phyloP scores from a whole-genome alignment of 2,797 vertebrate species.

The Prunella strophiata region DNA sequence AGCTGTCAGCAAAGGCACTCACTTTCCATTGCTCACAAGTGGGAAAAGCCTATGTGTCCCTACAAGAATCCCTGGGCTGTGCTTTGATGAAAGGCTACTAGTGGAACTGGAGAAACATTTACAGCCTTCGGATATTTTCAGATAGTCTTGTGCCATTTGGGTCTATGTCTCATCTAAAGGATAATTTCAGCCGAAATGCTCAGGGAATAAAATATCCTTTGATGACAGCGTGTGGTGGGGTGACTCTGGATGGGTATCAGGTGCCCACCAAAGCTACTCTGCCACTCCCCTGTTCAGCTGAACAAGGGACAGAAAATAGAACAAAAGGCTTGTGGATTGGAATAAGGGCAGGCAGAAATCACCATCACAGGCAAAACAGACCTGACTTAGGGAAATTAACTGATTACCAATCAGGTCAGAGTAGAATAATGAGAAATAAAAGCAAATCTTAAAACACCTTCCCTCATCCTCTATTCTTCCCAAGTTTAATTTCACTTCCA shows the following conservation, averaged over 20 bases:
- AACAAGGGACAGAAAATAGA: not conserved
- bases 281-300: not conserved
- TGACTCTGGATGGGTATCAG: not conserved
- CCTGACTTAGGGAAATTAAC: not conserved
- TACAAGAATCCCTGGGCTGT: not conserved
- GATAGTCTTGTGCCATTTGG: not conserved
- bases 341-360: not conserved
- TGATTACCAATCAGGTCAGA: not conserved
- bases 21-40: not conserved
- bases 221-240: not conserved
- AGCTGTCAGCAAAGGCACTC: not conserved
- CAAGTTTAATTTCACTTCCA: not conserved
- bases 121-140: not conserved
- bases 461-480: not conserved
- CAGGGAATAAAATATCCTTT: not conserved
- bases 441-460: not conserved
- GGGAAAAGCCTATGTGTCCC: not conserved
- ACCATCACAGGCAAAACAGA: not conserved
- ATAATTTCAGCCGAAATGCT: conserved; percentile 9
- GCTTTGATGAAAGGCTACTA: not conserved
- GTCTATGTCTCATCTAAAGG: not conserved
- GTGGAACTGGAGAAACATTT: not conserved
- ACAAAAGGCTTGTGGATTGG: not conserved
- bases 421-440: not conserved
- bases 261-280: not conserved